Evolutionary conservation across 2,113 vertebrate species (phyloP), one percentile per base, ranked within the genome.

Genomic region (Cyanocitta stelleri): DNA sequence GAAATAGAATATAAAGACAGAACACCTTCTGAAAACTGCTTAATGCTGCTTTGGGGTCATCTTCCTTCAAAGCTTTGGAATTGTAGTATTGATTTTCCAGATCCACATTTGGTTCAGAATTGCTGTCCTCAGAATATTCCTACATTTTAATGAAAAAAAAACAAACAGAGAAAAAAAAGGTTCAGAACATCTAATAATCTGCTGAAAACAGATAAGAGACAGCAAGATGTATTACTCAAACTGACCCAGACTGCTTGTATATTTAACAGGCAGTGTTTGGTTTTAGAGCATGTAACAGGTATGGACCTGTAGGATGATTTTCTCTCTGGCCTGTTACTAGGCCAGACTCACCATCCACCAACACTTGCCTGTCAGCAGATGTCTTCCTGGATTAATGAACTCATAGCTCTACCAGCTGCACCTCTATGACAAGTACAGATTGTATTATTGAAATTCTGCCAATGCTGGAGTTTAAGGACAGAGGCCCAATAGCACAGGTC

Each of bases 81-180:
- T 99, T 99, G 97, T 99, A 99, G 97, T 99, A 99, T 94, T 99
- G 99, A 97, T 99, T 99, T 98, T 99, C 99, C 98, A 99, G 98
- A 98, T 99, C 99, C 96, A 99, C 99, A 96, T 99, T 99, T 55
- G 99, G 99, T 95, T 99, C 99, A 33, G 99, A 99, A 96, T 99
- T 99, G 96, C 99, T 99, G 97, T 99, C 99, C 97, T 99, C 99
- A 48, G 99, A 99, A 95, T 99, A 99, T 97, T 99, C 99, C 99
- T 99, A 71, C 39, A 82, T 94, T 87, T 95, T 88, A 52, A 73
- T 35, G 19, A 19, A 46, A 21, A 14, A 48, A 49, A 39, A 33
- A n/a, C 44, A 23, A 61, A 33, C 27, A 76, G 59, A 55, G 11
- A 6, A 11, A 7, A 51, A 35, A 24, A 69, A 9, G 23, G 18